Base-by-base conservation (phyloP, 2,888 invertebrate species). In the Neria commutata region DNA sequence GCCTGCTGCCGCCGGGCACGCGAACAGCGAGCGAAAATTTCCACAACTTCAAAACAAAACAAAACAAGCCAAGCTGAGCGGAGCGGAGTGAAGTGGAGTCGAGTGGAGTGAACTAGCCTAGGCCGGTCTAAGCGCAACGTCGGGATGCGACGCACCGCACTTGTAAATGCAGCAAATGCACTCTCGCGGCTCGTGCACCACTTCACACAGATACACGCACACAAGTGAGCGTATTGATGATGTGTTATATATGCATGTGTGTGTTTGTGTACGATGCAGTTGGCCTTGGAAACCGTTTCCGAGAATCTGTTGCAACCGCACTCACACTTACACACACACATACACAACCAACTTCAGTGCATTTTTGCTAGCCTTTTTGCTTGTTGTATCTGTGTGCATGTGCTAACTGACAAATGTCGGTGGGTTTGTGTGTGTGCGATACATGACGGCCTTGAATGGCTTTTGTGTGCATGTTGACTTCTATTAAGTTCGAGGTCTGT, bases 271-370 rank as follows among this genome's bases (percentile, higher is more conserved):
- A 33, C 46, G 46, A 33, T 49, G 49, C 58, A 62, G 67, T 67
- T 72, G 74, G 74, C 75, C 75, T 77, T 77, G 77, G 67, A 67
- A 73, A 72, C 71, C 69, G 67, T 74, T 77, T 76, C 77, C 69
- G 69, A 76, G 76, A 76, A 76, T 67, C 68, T 56, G 65, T 62
- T 58, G 54, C 66, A 62, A 63, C 63, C 56, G 50, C 59, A 48
- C n/a, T 23, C 21, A 17, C 16, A 23, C n/a, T 10, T 50, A 11
- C 26, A 40, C 34, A 24, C 37, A 26, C 49, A 50, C 42, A 40
- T 50, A 48, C 11, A 3, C 11, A 24, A n/a, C 5, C 40, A 40
- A n/a, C 40, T 5, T 5, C 23, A 45, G 19, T 19, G 23, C 19
- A 45, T 21, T 37, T 37, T 51, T 54, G 29, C 40, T 26, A 34